Evolutionary conservation across 1,140 invertebrate genomes (phyloP).

Genomic region (Sinonovacula constricta): DNA sequence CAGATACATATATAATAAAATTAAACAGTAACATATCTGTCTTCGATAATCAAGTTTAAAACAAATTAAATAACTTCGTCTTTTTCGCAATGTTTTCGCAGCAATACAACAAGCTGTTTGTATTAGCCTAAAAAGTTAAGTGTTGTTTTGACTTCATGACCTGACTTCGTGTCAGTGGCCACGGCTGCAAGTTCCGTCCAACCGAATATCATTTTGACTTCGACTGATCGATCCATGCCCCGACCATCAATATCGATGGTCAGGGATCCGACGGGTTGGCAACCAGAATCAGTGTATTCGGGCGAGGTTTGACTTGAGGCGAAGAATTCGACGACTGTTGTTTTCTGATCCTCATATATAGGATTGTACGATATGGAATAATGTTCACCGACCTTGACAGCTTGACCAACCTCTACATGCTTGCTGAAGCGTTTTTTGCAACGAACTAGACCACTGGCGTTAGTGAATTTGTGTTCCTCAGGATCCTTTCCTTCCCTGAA

Average conservation of each 20-base stretch:
- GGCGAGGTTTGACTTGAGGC: constrained; percentile 18
- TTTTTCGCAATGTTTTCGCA: too few species aligned
- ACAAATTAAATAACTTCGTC: too few species aligned
- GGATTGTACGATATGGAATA: constrained; percentile 5
- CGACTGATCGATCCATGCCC: constrained; percentile 3
- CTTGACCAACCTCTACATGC: constrained; percentile 25
- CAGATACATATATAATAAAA: too few species aligned
- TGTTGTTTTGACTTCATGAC: background rate
- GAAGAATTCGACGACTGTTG: constrained; percentile 10
- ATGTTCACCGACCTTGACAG: constrained; percentile 17
- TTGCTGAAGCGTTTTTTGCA: constrained; percentile 40
- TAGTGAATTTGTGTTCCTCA: background rate
- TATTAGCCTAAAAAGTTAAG: constrained; percentile 25
- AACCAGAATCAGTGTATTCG: constrained; percentile 17
- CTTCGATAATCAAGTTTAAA: too few species aligned
- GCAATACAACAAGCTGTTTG: too few species aligned
- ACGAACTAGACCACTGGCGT: constrained; percentile 7
- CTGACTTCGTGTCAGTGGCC: constrained; percentile 20
- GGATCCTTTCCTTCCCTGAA: constrained; percentile 27
- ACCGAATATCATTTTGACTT: constrained; percentile 26
- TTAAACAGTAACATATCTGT: too few species aligned
- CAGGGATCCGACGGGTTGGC: constrained; percentile 18
- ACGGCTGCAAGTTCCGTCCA: constrained; percentile 32
- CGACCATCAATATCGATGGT: constrained; percentile 18
- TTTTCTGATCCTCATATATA: constrained; percentile 1